Percentiles rank a stretch among this genome's conserved stretches.
Conservation (phyloP, 2,888 invertebrate species). For the Calameuta filiformis region DNA sequence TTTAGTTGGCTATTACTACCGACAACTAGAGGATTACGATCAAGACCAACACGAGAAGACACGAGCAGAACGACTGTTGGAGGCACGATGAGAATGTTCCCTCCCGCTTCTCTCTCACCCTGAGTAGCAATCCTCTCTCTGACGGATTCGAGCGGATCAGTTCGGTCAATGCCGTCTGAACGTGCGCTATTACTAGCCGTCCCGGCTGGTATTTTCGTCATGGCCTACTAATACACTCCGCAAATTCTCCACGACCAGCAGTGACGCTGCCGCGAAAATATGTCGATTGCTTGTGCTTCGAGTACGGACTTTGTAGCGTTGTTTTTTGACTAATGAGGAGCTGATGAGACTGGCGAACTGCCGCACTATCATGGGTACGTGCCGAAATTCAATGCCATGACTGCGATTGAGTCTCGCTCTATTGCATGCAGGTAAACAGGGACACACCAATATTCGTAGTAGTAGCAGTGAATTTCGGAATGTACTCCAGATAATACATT, state of each 20-base stretch:
- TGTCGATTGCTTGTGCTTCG: constrained; percentile 12
- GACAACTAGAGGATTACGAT: background rate
- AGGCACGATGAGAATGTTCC: background rate
- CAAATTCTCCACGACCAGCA: constrained; percentile 29
- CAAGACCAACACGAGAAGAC: background rate
- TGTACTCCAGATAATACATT: background rate
- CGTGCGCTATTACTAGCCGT: constrained; percentile 38
- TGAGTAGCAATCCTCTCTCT: background rate
- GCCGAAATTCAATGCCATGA: too few species aligned
- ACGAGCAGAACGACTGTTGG: background rate
- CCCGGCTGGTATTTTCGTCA: constrained; percentile 46
- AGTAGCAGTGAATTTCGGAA: too few species aligned
- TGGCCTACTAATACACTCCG: constrained; percentile 48
- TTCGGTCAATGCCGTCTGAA: constrained; percentile 47
- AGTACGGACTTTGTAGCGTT: background rate
- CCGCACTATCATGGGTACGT: background rate
- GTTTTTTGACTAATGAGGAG: background rate
- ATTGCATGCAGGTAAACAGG: too few species aligned
- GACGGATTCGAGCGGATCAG: background rate
- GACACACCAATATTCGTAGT: too few species aligned
- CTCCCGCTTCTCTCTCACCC: background rate
- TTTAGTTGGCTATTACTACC: background rate
- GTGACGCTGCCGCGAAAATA: constrained; percentile 37
- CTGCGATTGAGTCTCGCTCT: too few species aligned
- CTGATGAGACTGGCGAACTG: background rate